Evolutionary conservation across 1,140 invertebrate species (phyloP).

Genomic region (Drosophila busckii): DNA sequence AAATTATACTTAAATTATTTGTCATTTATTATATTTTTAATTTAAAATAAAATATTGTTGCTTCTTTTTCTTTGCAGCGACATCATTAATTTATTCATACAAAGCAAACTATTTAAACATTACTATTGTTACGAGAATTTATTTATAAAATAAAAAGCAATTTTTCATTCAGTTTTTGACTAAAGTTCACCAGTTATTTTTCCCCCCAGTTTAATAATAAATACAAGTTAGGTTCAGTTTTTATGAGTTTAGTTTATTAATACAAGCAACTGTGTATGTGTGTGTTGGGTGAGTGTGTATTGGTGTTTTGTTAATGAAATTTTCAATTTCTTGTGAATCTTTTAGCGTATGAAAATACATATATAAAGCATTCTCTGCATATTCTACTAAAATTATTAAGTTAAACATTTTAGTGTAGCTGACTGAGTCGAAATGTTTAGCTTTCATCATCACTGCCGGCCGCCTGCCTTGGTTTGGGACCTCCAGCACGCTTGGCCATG

Average conservation of each 20-base stretch:
- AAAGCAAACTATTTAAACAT: no score
- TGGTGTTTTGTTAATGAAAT: conserved; percentile 63
- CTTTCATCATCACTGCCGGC: conserved; percentile 78
- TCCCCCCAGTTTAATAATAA: background rate
- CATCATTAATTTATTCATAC: no score
- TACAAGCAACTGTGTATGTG: conserved; percentile 57
- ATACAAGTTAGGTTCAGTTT: conserved; percentile 16
- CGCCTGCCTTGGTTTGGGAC: conserved; percentile 87
- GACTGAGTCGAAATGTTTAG: conserved; percentile 38
- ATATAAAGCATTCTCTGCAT: conserved; percentile 16
- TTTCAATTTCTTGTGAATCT: conserved; percentile 50
- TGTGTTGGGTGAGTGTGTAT: conserved; percentile 23
- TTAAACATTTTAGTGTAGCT: conserved; percentile 39
- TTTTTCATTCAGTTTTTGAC: no score
- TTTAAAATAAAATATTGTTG: no score
- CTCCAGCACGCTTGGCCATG: conserved; percentile 98
- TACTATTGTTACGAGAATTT: no score
- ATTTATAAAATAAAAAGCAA: background rate
- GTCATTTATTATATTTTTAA: background rate
- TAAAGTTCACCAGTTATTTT: no score
- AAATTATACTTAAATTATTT: no score
- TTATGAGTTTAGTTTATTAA: conserved; percentile 70
- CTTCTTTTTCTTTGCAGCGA: conserved; percentile 27
- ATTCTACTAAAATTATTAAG: conserved; percentile 30
- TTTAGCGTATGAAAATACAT: conserved; percentile 56